Conservation (phyloP, 2,797 vertebrate genomes). For the Microhierax caerulescens region DNA sequence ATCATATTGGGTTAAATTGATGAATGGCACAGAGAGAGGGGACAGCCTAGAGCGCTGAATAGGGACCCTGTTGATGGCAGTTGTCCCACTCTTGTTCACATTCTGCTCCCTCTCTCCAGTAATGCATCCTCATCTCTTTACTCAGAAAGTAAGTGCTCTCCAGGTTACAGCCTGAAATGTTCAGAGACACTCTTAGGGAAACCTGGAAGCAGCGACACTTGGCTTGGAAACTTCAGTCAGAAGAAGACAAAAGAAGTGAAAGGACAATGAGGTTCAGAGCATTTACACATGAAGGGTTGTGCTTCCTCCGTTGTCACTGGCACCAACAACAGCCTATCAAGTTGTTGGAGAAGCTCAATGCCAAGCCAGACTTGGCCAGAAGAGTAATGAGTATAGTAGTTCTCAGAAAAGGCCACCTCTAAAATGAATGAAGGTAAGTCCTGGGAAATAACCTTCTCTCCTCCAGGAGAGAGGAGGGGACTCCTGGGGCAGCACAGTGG, state of each 20-base stretch:
- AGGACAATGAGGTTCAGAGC: neutral
- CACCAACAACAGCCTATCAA: neutral
- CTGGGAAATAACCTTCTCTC: neutral
- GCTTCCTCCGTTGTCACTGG: neutral
- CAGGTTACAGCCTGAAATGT: neutral
- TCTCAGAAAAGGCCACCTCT: neutral
- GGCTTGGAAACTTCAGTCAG: neutral
- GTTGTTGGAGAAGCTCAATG: neutral
- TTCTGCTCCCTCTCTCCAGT: constrained; percentile 16
- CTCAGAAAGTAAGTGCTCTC: constrained; percentile 12
- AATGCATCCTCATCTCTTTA: constrained; percentile 1
- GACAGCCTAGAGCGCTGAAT: neutral
- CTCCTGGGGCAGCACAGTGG: neutral
- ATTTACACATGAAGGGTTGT: neutral
- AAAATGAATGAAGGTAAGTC: neutral
- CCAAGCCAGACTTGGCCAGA: neutral
- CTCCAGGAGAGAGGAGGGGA: neutral
- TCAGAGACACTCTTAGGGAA: neutral
- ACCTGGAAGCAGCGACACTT: neutral
- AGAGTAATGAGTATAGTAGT: neutral
- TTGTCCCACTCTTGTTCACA: neutral
- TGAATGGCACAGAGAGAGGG: constrained; percentile 3
- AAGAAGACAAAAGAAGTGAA: neutral
- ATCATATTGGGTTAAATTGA: constrained; percentile 51
- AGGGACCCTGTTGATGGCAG: neutral